Base-by-base conservation (phyloP, 1,140 invertebrate species). In the Microplitis mediator region DNA sequence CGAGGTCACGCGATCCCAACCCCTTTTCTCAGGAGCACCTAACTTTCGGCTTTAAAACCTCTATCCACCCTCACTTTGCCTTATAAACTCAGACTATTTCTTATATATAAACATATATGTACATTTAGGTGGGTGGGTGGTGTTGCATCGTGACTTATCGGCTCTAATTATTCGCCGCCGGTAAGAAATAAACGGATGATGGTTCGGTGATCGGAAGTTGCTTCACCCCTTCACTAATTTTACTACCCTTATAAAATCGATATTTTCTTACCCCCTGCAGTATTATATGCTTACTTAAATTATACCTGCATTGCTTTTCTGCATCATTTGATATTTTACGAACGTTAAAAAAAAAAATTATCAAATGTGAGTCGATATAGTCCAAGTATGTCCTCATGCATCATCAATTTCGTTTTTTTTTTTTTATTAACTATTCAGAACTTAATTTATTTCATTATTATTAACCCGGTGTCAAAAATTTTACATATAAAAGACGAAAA, bases 71-170 rank as follows among this genome's bases (percentile, higher is more conserved):
- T 4, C 61, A 31, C 64, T 11, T 69, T 62, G 9, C 50, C 58
- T 32, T 60, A 76, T 61, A 67, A 74, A 69, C 69, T 71, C 72
- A 63, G 65, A 23, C 56, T 63, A 36, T 72, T 67, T 54, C 65
- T 69, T 45, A 58, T 63, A 36, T 69, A 50, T 56, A 45, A 35
- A 66, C 64, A 71, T 50, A 67, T 51, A 75, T 69, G 67, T 78
- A 73, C 70, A 62, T 39, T 72, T 78, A 78, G 79, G 75, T 11
- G 39, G 39, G 39, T 45, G 39, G 39, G 39, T 45, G 39, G 79
- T 82, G 79, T 82, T 83, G 83, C 79, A 78, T 84, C 82, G 83
- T 86, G 84, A 86, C 84, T 86, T 86, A 86, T 85, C 83, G 84
- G 80, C 82, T 81, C 79, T 84, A 85, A 84, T 85, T 86, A 85